phyloP scores from a whole-genome alignment of 2,797 vertebrate genomes.

The Galago senegalensis region DNA sequence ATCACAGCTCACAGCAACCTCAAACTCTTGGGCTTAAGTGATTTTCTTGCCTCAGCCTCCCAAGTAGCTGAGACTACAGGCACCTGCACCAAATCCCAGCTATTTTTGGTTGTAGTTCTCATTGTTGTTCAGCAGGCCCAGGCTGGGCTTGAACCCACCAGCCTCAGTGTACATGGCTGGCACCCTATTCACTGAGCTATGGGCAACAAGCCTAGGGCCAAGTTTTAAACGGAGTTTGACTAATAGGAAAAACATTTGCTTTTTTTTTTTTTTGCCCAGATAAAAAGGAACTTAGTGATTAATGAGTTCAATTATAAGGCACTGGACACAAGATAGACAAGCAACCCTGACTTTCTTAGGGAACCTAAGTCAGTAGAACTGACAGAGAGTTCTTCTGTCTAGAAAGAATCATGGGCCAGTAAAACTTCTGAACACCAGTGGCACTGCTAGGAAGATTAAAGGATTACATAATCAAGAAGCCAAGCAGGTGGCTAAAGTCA shows the following conservation, averaged over 20 bases:
- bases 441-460: not conserved
- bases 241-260: not conserved
- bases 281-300: not conserved
- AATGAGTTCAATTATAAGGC: not conserved
- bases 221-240: not conserved
- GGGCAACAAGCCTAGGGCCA: not conserved
- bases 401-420: not conserved
- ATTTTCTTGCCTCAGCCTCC: too few relatives aligned
- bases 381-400: not conserved
- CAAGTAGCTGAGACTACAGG: too few relatives aligned
- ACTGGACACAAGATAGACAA: not conserved
- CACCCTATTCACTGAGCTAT: too few relatives aligned
- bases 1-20: too few relatives aligned
- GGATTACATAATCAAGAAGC: not conserved
- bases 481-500: constrained; percentile 5
- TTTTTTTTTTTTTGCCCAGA: not conserved
- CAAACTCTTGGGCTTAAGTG: too few relatives aligned
- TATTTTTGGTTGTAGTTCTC: too few relatives aligned
- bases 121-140: too few relatives aligned
- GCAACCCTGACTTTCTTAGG: not conserved
- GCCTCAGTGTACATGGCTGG: too few relatives aligned
- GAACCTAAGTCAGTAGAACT: not conserved
- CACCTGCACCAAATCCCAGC: too few relatives aligned
- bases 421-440: not conserved
- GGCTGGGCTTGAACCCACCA: too few relatives aligned